These are phyloP conservation scores for Parapsyche elsis DNA, from an alignment of 1,140 invertebrate species.

Conservation along the genomic window DNA sequence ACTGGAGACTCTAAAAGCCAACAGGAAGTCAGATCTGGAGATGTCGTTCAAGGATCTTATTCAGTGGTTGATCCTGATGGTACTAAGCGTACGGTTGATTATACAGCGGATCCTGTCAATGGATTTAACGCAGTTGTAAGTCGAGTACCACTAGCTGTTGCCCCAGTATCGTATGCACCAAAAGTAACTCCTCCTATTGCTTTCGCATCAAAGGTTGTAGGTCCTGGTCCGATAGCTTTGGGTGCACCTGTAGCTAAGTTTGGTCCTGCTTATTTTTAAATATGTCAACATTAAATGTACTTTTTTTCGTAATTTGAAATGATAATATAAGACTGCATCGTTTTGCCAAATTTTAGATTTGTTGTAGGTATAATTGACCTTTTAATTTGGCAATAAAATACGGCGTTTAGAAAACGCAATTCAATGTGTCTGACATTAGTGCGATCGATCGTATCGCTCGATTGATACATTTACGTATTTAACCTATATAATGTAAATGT, in stretches of 20 bases:
- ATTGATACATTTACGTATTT: neutral
- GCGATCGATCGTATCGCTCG: neutral
- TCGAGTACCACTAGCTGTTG: conserved; percentile 56
- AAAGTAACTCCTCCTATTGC: neutral
- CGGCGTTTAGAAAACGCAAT: neutral
- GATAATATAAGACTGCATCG: neutral
- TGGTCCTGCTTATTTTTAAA: neutral
- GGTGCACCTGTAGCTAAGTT: neutral
- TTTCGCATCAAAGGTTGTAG: neutral
- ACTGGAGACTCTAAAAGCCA: conserved; percentile 72
- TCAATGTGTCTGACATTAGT: neutral
- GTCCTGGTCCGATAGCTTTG: neutral
- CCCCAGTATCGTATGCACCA: neutral
- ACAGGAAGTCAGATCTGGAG: conserved; percentile 68
- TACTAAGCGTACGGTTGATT: conserved; percentile 68
- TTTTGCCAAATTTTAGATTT: too few species aligned
- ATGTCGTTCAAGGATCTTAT: conserved; percentile 69
- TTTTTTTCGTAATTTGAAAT: neutral
- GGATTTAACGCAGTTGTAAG: conserved; percentile 66
- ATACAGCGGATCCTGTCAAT: conserved; percentile 69
- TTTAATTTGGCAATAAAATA: conserved; percentile 1
- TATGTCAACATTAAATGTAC: neutral
- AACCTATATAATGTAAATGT: neutral
- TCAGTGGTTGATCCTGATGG: conserved; percentile 69
- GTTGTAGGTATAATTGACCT: neutral